Evolutionary conservation across 2,797 vertebrate genomes (phyloP), one percentile per base, ranked within the genome.

Genomic region (Psittacula echo): DNA sequence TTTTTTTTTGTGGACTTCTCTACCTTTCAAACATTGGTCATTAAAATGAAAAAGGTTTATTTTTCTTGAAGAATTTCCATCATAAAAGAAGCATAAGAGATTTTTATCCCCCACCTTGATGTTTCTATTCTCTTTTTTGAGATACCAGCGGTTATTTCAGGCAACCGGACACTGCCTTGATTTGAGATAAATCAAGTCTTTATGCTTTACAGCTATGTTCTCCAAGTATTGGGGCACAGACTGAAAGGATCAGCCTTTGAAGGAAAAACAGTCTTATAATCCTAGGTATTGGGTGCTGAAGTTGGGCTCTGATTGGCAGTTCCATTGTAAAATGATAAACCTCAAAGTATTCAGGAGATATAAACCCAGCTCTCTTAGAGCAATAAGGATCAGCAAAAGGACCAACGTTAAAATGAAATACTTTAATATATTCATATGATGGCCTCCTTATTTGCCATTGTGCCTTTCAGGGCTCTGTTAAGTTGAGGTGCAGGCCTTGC

Each of bases 1-100:
- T 39, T 56, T 14, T 39, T 56, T 41, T 62, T 51, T n/a, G 18
- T 58, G 37, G 20, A 56, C 12, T 64, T 74, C 21, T 71, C 32
- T 13, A 2, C 13, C 30, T 68, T 94, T 86, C 19, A 75, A 75
- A 47, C 10, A 37, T 10, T 47, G 29, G 15, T 26, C 50, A 81
- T 70, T 75, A 88, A 90, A 93, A 91, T 44, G 17, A 73, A 16
- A 78, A 90, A 73, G 3, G 3, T 3, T 73, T 54, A 20, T 86
- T 95, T 95, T 84, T 90, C 73, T 41, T 56, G n/a, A 62, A 66
- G 42, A 91, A 84, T 84, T 89, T 81, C 7, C 58, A 34, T 44
- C 4, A 2, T 34, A 56, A 42, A 76, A 47, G 15, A 60, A 76
- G 6, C n/a, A 65, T 21, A 88, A 29, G 19, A 84, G 22, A 58